A percentile compares a stretch with the other conserved stretches of the same genome.
phyloP scores from a whole-genome alignment of 1,140 invertebrate species.

The Ostrea denselamellosa region DNA sequence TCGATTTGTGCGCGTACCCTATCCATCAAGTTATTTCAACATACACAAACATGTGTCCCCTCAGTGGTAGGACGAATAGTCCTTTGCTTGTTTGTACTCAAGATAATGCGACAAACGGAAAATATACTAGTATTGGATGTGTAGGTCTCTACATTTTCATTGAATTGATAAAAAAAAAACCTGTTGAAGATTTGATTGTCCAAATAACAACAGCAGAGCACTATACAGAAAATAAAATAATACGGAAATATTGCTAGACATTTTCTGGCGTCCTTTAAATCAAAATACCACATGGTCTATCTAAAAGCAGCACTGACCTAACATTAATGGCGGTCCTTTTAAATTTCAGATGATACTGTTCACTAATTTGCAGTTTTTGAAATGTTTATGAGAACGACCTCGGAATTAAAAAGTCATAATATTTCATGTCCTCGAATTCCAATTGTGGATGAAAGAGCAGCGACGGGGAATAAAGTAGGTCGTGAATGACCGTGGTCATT shows the following conservation, averaged over 20 bases:
- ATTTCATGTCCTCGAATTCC: slow-evolving; percentile 24
- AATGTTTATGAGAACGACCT: not conserved
- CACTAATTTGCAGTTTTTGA: slow-evolving; percentile 7
- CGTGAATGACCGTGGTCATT: not conserved
- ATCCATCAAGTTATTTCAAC: slow-evolving; percentile 32
- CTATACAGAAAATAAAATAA: not conserved
- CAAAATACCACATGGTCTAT: slow-evolving; percentile 2
- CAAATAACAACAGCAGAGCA: not conserved
- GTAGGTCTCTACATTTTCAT: not conserved
- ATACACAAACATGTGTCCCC: slow-evolving; percentile 14
- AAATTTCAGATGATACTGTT: not conserved
- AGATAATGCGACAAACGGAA: not conserved
- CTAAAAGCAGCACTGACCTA: not conserved
- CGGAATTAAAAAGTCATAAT: slow-evolving; percentile 39
- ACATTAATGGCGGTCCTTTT: not conserved
- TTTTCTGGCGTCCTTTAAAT: not conserved
- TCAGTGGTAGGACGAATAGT: not conserved
- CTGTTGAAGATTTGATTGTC: not conserved
- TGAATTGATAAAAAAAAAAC: not conserved
- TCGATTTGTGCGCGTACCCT: slow-evolving; percentile 23
- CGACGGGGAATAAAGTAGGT: not conserved
- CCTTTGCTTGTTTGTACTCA: not conserved
- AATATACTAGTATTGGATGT: not conserved
- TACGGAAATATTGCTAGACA: not conserved
- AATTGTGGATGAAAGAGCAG: not conserved